Conservation (phyloP, 2,888 invertebrate genomes). For the Cheilosia variabilis region DNA sequence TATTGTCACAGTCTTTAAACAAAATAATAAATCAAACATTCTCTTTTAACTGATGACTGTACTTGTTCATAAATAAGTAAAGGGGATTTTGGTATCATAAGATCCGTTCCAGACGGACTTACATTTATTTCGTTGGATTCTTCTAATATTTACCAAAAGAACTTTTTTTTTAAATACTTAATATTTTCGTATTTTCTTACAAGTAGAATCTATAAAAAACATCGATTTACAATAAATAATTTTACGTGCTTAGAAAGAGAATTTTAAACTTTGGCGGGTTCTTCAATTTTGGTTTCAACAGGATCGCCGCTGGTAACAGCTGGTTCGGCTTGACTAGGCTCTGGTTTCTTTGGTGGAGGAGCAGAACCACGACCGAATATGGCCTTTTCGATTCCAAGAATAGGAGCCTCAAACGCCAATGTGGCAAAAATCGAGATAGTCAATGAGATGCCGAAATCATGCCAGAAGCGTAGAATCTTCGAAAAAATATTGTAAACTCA, state of each 20-base stretch:
- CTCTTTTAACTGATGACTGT: too few relatives aligned
- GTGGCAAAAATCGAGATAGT: conserved; percentile 83
- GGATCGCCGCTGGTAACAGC: conserved; percentile 11
- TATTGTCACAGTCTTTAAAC: too few relatives aligned
- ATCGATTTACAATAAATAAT: conserved; percentile 55
- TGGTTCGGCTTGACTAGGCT: conserved; percentile 31
- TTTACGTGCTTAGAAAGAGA: conserved; percentile 14
- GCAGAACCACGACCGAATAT: conserved; percentile 78
- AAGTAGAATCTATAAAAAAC: conserved; percentile 7
- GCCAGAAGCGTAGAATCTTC: conserved; percentile 83
- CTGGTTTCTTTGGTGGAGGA: conserved; percentile 75
- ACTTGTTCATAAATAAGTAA: neutral
- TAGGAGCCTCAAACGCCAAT: conserved; percentile 84
- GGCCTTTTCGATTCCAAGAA: conserved; percentile 83
- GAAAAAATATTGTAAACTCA: conserved; percentile 39
- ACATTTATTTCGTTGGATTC: neutral
- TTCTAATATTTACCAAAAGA: neutral
- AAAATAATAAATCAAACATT: too few relatives aligned
- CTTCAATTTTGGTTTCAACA: conserved; percentile 33
- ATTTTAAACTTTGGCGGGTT: conserved; percentile 32
- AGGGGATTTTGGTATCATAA: neutral
- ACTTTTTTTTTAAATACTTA: neutral
- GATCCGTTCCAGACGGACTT: conserved; percentile 2
- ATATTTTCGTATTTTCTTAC: conserved; percentile 11
- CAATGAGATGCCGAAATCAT: conserved; percentile 83